Evolutionary conservation across 2,797 vertebrate species (phyloP).

Genomic region (Chloroceryle amazona): DNA sequence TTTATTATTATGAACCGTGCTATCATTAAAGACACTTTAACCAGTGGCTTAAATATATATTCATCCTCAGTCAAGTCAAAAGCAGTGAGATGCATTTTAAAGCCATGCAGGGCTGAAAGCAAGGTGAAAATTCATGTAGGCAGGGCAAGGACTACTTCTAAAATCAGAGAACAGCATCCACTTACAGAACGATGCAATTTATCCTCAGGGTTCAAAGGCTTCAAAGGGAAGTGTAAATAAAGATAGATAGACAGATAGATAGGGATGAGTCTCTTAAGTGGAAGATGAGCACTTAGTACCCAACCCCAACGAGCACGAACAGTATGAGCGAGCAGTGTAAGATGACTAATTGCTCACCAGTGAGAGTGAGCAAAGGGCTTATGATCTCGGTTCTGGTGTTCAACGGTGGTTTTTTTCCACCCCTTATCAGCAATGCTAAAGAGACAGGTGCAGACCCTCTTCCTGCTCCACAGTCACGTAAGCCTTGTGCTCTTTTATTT

Average conservation of each 20-base stretch:
- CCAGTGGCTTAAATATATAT: neutral
- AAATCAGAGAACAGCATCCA: neutral
- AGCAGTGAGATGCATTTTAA: neutral
- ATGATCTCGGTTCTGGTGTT: neutral
- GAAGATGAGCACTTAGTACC: neutral
- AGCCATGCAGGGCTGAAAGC: neutral
- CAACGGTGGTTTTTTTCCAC: fast-evolving
- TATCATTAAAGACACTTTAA: neutral
- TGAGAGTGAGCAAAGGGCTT: fast-evolving
- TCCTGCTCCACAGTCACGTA: neutral
- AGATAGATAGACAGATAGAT: neutral
- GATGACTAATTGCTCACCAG: neutral
- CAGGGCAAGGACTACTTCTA: neutral
- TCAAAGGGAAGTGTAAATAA: neutral
- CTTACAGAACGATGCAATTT: fast-evolving
- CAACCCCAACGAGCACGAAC: fast-evolving
- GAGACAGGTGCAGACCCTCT: neutral
- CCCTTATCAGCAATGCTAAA: neutral
- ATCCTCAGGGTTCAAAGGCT: neutral
- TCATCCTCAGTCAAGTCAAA: neutral
- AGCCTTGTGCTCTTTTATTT: neutral
- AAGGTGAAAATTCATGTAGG: neutral
- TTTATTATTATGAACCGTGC: neutral
- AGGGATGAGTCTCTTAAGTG: neutral
- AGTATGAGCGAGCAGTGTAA: neutral